Percentiles rank a stretch among this genome's conserved stretches.
phyloP scores from a whole-genome alignment of 2,797 vertebrate genomes.

The Pelochelys cantorii region DNA sequence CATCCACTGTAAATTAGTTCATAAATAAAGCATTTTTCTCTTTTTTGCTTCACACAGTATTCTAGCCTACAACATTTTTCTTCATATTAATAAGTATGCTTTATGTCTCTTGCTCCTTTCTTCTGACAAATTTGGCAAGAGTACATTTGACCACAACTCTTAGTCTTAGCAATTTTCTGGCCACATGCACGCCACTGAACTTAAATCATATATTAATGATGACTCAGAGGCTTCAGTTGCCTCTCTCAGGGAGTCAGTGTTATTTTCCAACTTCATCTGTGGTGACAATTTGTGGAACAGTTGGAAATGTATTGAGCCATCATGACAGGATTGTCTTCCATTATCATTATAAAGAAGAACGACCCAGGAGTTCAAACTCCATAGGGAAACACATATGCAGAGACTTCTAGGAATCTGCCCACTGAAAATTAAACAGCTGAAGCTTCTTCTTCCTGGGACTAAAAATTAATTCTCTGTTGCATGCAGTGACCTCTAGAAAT shows the following conservation, averaged over 20 bases:
- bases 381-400: neutral
- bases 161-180: neutral
- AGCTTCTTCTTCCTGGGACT: neutral
- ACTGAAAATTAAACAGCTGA: neutral
- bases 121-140: neutral
- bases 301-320: neutral
- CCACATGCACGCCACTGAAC: neutral
- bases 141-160: neutral
- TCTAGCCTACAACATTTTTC: neutral
- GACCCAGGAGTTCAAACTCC: neutral
- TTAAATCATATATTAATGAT: neutral
- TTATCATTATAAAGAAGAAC: neutral
- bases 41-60: neutral
- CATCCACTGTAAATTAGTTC: neutral
- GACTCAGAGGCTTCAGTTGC: slow-evolving; percentile 15
- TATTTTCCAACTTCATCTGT: neutral
- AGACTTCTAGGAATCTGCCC: neutral
- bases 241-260: neutral
- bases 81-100: accelerated
- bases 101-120: neutral
- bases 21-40: neutral
- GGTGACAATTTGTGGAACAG: neutral
- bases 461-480: neutral
- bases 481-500: neutral
- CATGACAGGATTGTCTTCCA: neutral